These are phyloP conservation scores for Rhagoletis zephyria DNA, from an alignment of 1,140 invertebrate genomes.

Conservation along the genomic window DNA sequence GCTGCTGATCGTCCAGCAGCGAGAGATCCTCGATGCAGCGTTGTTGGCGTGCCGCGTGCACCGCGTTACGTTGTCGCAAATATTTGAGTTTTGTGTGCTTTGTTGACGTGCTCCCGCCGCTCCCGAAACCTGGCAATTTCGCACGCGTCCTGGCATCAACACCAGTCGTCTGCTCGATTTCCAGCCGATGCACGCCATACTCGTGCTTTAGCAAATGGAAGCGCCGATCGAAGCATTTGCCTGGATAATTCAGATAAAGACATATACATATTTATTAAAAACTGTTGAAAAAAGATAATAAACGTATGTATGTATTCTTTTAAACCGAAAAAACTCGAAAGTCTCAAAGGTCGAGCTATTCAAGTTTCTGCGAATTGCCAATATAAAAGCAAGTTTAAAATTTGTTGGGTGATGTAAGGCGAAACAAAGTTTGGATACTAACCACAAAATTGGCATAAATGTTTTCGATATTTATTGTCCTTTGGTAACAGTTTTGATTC, in stretches of 20 bases:
- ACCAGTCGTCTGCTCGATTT: not conserved
- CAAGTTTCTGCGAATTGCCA: too few species aligned
- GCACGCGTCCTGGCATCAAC: not conserved
- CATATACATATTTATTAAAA: not conserved
- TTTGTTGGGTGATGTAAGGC: too few species aligned
- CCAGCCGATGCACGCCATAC: conserved; percentile 36
- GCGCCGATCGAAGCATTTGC: conserved; percentile 41
- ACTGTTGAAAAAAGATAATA: not conserved
- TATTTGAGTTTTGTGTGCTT: conserved; percentile 37
- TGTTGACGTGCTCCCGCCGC: not conserved
- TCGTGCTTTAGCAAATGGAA: conserved; percentile 52
- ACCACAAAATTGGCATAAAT: conserved; percentile 54
- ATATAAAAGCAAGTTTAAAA: too few species aligned
- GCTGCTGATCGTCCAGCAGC: conserved; percentile 16
- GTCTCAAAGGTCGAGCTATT: too few species aligned
- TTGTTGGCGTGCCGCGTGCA: conserved; percentile 18
- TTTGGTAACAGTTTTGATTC: not conserved
- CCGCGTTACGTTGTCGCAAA: conserved; percentile 4
- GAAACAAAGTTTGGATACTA: not conserved
- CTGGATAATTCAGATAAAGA: not conserved
- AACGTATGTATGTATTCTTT: too few species aligned
- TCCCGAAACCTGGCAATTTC: not conserved
- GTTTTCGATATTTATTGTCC: conserved; percentile 14
- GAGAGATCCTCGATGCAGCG: conserved; percentile 2
- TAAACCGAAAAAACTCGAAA: too few species aligned